phyloP scores from a whole-genome alignment of 2,888 invertebrate species.

The Exocentrus adspersus region DNA sequence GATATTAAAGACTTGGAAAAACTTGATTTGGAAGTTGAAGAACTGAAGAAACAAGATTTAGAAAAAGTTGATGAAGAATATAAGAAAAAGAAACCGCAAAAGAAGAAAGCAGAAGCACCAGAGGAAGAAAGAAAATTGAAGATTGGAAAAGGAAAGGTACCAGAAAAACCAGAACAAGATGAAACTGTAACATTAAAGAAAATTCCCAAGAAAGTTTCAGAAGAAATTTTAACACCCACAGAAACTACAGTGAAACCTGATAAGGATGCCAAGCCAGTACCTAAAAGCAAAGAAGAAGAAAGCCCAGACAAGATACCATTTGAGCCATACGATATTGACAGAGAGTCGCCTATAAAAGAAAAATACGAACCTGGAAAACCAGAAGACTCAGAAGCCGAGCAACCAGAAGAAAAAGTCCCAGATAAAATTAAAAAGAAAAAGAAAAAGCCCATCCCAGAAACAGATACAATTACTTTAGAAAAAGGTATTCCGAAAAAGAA shows the following conservation, averaged over 20 bases:
- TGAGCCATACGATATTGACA: constrained; percentile 51
- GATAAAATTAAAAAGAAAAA: constrained; percentile 51
- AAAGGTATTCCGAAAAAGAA: constrained; percentile 53
- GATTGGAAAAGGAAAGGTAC: constrained; percentile 65
- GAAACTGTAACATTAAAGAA: constrained; percentile 68
- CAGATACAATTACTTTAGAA: constrained; percentile 44
- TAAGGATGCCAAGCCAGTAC: neutral
- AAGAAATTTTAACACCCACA: constrained; percentile 56
- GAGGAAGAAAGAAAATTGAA: constrained; percentile 58
- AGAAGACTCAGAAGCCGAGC: constrained; percentile 44
- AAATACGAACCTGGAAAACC: constrained; percentile 45
- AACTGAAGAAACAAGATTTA: constrained; percentile 58
- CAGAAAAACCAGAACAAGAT: constrained; percentile 56
- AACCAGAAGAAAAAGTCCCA: constrained; percentile 53
- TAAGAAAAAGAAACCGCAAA: constrained; percentile 55
- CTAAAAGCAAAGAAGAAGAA: constrained; percentile 35
- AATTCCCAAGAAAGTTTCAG: constrained; percentile 62
- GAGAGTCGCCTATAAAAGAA: constrained; percentile 62
- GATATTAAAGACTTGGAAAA: constrained; percentile 62
- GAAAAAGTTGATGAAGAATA: constrained; percentile 61
- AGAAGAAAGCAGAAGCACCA: constrained; percentile 52
- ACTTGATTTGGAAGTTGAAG: constrained; percentile 61
- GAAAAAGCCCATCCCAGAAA: constrained; percentile 51
- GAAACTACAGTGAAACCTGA: constrained; percentile 53
- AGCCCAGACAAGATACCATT: constrained; percentile 40